Percentiles rank a stretch among this genome's conserved stretches.
phyloP scores from a whole-genome alignment of 2,888 invertebrate genomes.

The Dicyrtoma fusca region DNA sequence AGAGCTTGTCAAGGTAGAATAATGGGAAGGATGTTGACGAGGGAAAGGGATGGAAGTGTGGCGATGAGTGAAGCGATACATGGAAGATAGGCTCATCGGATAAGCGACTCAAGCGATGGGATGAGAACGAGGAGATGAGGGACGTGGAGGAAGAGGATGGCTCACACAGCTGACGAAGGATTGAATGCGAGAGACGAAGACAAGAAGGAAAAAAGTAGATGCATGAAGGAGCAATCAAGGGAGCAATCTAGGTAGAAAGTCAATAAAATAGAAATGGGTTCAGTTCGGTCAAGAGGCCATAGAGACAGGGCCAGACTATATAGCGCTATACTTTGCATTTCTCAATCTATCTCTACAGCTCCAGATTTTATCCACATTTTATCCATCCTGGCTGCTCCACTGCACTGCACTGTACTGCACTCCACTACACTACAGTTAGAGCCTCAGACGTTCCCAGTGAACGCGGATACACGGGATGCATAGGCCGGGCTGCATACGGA shows the following conservation, averaged over 20 bases:
- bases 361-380: too few relatives aligned
- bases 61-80: too few relatives aligned
- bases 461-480: too few relatives aligned
- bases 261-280: constrained; percentile 42
- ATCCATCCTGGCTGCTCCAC: too few relatives aligned
- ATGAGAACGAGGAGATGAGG: constrained; percentile 29
- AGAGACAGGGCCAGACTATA: background rate
- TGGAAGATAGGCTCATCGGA: background rate
- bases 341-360: background rate
- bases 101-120: background rate
- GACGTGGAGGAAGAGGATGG: constrained; percentile 3
- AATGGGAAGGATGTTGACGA: background rate
- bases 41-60: background rate
- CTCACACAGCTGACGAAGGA: background rate
- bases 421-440: too few relatives aligned
- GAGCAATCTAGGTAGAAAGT: constrained; percentile 44
- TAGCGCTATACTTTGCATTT: background rate
- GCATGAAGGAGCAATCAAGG: constrained; percentile 41
- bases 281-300: constrained; percentile 17
- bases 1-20: background rate
- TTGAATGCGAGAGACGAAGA: background rate
- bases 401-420: too few relatives aligned
- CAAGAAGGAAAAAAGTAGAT: constrained; percentile 16
- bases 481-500: background rate
- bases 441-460: too few relatives aligned